phyloP scores from a whole-genome alignment of 1,140 invertebrate genomes.

The Papilio polyxenes region DNA sequence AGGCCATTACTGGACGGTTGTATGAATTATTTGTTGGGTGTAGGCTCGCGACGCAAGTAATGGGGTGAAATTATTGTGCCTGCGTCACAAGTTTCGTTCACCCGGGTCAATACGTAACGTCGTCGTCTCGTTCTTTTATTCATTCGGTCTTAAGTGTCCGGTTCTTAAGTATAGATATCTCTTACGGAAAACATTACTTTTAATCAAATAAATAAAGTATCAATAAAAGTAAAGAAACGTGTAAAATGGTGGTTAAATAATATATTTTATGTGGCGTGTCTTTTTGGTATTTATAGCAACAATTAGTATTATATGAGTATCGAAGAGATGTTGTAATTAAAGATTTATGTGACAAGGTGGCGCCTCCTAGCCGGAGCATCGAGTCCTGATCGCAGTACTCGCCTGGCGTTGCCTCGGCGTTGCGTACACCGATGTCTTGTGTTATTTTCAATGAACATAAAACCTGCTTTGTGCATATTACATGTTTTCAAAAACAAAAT shows the following conservation, averaged over 20 bases:
- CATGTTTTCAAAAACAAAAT: neutral
- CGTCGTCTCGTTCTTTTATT: conserved; percentile 41
- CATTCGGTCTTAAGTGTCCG: conserved; percentile 30
- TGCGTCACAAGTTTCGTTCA: conserved; percentile 48
- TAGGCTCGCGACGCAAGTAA: conserved; percentile 66
- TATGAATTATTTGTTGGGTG: conserved; percentile 76
- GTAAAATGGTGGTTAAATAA: too few species aligned
- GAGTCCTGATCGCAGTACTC: neutral
- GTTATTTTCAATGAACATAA: conserved; percentile 15
- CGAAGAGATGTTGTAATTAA: conserved; percentile 57
- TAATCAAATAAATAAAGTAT: neutral
- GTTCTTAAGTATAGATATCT: neutral
- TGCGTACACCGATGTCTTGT: conserved; percentile 38
- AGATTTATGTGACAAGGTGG: conserved; percentile 55
- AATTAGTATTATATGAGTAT: neutral
- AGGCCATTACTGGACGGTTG: conserved; percentile 67
- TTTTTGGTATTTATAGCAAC: neutral
- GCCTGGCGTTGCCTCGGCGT: neutral
- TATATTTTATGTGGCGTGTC: too few species aligned
- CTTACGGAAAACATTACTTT: neutral
- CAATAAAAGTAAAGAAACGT: too few species aligned
- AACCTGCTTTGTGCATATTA: conserved; percentile 25
- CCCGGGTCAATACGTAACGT: conserved; percentile 28
- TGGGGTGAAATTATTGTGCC: conserved; percentile 65
- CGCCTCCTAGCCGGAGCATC: conserved; percentile 42